Percentiles rank a stretch among this genome's conserved stretches.
Conservation (phyloP, 2,113 vertebrate genomes). For the Verasper variegatus region DNA sequence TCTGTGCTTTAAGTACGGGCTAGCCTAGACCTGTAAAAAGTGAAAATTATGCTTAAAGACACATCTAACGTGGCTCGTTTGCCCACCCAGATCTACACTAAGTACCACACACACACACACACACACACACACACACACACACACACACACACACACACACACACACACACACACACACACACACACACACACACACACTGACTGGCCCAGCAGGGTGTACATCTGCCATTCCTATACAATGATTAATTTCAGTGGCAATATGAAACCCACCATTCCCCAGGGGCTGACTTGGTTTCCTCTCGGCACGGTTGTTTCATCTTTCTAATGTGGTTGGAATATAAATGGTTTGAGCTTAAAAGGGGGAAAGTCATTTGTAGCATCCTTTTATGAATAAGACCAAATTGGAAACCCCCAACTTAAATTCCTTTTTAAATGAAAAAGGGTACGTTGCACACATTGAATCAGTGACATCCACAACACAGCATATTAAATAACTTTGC, state of each 20-base stretch:
- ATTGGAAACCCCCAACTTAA: constrained; percentile 39
- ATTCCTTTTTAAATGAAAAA: constrained; percentile 38
- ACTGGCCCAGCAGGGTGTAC: constrained; percentile 6
- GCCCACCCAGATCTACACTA: neutral
- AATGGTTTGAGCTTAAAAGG: constrained; percentile 58
- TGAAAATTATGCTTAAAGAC: no score
- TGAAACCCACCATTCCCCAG: constrained; percentile 66
- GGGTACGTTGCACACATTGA: constrained; percentile 38
- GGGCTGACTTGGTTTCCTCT: constrained; percentile 49
- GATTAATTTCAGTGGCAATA: constrained; percentile 70
- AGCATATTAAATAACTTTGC: neutral
- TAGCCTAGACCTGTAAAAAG: no score
- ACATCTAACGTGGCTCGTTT: no score
- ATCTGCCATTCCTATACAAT: constrained; percentile 45
- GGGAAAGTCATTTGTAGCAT: constrained; percentile 62
- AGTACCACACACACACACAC: no score
- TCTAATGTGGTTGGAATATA: constrained; percentile 67
- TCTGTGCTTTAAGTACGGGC: neutral
- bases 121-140: no score
- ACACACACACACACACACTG: constrained; percentile 8
- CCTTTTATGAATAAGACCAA: constrained; percentile 60
- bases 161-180: neutral
- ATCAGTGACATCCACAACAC: constrained; percentile 21
- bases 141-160: no score
- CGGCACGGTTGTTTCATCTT: constrained; percentile 54